Conservation (phyloP, 2,888 invertebrate species). For the Elmis aenea region DNA sequence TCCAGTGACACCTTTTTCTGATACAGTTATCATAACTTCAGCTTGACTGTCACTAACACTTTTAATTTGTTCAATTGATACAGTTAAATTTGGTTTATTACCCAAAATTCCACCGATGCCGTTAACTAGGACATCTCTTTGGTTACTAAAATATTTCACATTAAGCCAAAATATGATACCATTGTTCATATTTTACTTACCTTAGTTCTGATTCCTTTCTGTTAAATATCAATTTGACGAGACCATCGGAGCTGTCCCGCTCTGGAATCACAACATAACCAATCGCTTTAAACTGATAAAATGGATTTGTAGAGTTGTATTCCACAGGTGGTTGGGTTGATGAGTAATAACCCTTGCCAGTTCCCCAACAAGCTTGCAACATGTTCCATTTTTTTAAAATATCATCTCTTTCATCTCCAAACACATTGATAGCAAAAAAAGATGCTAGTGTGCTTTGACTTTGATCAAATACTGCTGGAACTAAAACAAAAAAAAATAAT, state of each 20-base stretch:
- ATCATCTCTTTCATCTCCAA: slow-evolving; percentile 92
- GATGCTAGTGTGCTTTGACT: slow-evolving; percentile 49
- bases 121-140: slow-evolving; percentile 64
- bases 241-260: slow-evolving; percentile 85
- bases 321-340: slow-evolving; percentile 73
- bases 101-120: slow-evolving; percentile 70
- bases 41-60: slow-evolving; percentile 73
- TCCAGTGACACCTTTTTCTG: slow-evolving; percentile 64
- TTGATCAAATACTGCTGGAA: no score
- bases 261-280: slow-evolving; percentile 86
- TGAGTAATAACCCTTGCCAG: slow-evolving; percentile 78
- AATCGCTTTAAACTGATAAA: slow-evolving; percentile 91
- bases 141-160: slow-evolving; percentile 46
- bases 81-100: slow-evolving; percentile 76
- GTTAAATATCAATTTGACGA: slow-evolving; percentile 79
- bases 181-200: slow-evolving; percentile 43
- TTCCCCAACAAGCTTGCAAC: slow-evolving; percentile 84
- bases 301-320: slow-evolving; percentile 82
- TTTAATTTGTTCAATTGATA: slow-evolving; percentile 73
- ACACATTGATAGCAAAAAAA: slow-evolving; percentile 58
- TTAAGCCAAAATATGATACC: neutral
- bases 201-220: slow-evolving; percentile 77
- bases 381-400: slow-evolving; percentile 94
- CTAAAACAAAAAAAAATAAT: no score
- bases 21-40: slow-evolving; percentile 67